Evolutionary conservation across 2,113 vertebrate species (phyloP).

Genomic region (Peromyscus polionotus): DNA sequence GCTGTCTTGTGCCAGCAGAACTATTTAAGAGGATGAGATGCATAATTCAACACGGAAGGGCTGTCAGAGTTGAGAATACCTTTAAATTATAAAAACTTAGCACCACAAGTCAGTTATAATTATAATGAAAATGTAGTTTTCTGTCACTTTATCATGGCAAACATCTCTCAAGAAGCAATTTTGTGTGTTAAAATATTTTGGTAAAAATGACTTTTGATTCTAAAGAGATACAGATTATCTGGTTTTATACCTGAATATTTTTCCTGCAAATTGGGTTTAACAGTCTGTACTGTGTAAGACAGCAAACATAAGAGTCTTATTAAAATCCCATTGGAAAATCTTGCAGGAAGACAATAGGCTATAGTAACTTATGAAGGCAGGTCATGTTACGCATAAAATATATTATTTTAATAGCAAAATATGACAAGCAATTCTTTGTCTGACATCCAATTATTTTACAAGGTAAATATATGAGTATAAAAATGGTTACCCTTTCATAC

Average conservation of each 20-base stretch:
- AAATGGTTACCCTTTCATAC: slow-evolving; percentile 67
- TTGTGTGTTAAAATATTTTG: slow-evolving; percentile 92
- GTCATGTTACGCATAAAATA: slow-evolving; percentile 85
- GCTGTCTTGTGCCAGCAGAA: slow-evolving; percentile 91
- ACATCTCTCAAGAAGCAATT: slow-evolving; percentile 91
- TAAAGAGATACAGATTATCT: slow-evolving; percentile 89
- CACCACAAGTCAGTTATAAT: slow-evolving; percentile 90
- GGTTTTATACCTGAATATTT: slow-evolving; percentile 91
- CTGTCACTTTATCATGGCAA: slow-evolving; percentile 90
- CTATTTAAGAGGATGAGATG: slow-evolving; percentile 92
- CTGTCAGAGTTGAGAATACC: slow-evolving; percentile 93
- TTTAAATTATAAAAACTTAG: slow-evolving; percentile 93
- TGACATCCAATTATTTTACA: slow-evolving; percentile 83
- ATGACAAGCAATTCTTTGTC: slow-evolving; percentile 84
- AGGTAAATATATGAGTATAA: slow-evolving; percentile 70
- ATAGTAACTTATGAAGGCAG: slow-evolving; percentile 83
- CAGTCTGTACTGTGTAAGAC: slow-evolving; percentile 77
- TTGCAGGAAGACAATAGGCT: slow-evolving; percentile 82
- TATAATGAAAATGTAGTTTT: slow-evolving; percentile 91
- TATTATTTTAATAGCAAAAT: slow-evolving; percentile 86
- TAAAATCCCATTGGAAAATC: slow-evolving; percentile 87
- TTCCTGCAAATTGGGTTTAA: slow-evolving; percentile 86
- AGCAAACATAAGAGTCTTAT: slow-evolving; percentile 83
- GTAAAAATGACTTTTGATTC: slow-evolving; percentile 90
- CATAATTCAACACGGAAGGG: slow-evolving; percentile 91